phyloP scores from a whole-genome alignment of 2,888 invertebrate genomes.

The Melipona beecheii region DNA sequence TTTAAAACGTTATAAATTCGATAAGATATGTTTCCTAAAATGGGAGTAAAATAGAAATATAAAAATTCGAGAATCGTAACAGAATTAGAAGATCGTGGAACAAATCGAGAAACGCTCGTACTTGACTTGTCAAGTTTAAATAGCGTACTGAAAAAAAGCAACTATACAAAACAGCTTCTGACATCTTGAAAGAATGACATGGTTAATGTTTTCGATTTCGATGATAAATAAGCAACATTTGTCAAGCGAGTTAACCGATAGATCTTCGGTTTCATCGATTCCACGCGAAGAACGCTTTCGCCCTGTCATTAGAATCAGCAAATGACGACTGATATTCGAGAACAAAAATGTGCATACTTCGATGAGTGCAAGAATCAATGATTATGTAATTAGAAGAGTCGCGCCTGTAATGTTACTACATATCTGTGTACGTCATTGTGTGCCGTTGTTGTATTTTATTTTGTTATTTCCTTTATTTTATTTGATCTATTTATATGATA shows the following conservation, averaged over 20 bases:
- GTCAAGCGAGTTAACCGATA: constrained; percentile 30
- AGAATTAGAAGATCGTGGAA: background rate
- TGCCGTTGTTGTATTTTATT: too few relatives aligned
- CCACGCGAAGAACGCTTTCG: constrained; percentile 57
- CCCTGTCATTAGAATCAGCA: constrained; percentile 42
- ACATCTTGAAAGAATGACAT: constrained; percentile 2
- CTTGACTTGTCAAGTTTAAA: background rate
- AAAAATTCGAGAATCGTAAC: too few relatives aligned
- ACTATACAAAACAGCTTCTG: constrained; percentile 9
- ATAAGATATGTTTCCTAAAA: too few relatives aligned
- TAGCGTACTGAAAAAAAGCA: background rate
- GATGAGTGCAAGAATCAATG: background rate
- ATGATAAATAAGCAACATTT: constrained; percentile 1
- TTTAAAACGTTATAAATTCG: too few relatives aligned
- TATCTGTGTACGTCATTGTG: too few relatives aligned
- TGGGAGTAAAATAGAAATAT: too few relatives aligned
- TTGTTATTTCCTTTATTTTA: too few relatives aligned
- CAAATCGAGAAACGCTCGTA: background rate
- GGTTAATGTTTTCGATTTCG: constrained; percentile 1
- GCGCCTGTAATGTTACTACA: too few relatives aligned
- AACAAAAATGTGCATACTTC: constrained; percentile 5
- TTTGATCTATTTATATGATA: too few relatives aligned
- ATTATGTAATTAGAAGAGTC: constrained; percentile 19
- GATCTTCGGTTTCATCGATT: constrained; percentile 32
- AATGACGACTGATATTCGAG: background rate